Evolutionary conservation across 2,797 vertebrate genomes (phyloP).

Genomic region (Tapirus indicus): DNA sequence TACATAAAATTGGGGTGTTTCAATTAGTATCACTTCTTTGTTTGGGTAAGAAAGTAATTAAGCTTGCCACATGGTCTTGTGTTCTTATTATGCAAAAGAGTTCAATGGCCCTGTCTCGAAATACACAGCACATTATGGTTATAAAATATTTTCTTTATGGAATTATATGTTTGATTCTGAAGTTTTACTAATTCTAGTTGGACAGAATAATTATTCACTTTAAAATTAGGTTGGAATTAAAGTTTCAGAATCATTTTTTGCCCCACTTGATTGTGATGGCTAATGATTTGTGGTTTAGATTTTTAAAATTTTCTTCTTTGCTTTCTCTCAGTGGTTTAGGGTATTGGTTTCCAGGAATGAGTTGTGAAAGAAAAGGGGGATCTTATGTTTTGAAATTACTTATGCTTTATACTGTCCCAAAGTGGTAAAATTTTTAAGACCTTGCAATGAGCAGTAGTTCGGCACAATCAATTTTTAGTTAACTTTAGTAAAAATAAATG

Average conservation of each 20-base stretch:
- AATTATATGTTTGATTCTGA: neutral
- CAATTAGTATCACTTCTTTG: neutral
- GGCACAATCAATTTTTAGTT: neutral
- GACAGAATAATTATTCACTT: neutral
- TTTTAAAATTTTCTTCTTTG: neutral
- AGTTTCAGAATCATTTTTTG: neutral
- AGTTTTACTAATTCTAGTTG: neutral
- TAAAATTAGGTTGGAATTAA: constrained; percentile 54
- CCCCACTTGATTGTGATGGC: neutral
- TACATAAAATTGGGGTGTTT: neutral
- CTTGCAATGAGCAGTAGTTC: neutral
- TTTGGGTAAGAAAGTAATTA: neutral
- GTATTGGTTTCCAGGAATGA: constrained; percentile 44
- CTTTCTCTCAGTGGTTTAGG: neutral
- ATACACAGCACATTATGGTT: neutral
- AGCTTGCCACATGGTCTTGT: neutral
- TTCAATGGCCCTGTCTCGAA: neutral
- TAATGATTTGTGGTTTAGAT: neutral
- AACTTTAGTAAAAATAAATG: neutral
- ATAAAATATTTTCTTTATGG: neutral
- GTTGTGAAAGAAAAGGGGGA: neutral
- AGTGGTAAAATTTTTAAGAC: neutral
- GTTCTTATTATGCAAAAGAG: neutral
- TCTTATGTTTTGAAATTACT: constrained; percentile 28
- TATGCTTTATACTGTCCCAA: neutral